Base-by-base conservation (phyloP, 2,888 invertebrate genomes). In the Oscheius sp. region DNA sequence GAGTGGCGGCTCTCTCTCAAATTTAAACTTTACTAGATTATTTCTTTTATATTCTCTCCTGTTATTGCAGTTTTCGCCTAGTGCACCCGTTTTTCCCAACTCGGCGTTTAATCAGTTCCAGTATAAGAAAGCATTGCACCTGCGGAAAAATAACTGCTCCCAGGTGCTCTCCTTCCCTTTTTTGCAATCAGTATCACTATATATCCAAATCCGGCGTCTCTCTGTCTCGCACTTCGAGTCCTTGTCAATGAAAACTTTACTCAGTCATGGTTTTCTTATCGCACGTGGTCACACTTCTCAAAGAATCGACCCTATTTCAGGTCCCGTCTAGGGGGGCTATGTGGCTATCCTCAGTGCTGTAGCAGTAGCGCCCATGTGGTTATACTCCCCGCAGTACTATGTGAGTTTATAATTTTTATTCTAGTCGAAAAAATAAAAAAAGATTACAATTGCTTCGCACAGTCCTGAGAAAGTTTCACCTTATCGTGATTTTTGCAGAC, bases 321-420 rank as follows among this genome's bases (percentile, higher is more conserved):
- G 65, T 65, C 65, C 65, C 65, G 65, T 65, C 65, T 53, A 65
- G 65, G 65, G 65, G 65, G 65, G 46, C 45, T 46, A 65, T 65
- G 65, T 53, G 64, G 64, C 27, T 27, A 50, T 48, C 50, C 34
- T 23, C 25, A 8, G 50, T 50, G 64, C 52, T 52, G 45, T 64
- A 64, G 50, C 52, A 64, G 29, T 48, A 48, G 64, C 61, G 42
- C 61, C 27, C 61, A 61, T 61, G 61, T 61, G 61, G 61, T 45
- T 61, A 45, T 45, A 61, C 61, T 61, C 45, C 45, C 61, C 31
- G 25, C 61, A 31, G 10, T 29, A 45, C 45, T 27, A 39, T 15
- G 61, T 61, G 27, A 61, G 61, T 29, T 25, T 31, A 55, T 23
- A 20, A 10, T n/a, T 10, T 34, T 34, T 31, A 17, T 17, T 34